Base-by-base conservation (phyloP, 2,888 invertebrate genomes). In the Erpobdella octoculata region DNA sequence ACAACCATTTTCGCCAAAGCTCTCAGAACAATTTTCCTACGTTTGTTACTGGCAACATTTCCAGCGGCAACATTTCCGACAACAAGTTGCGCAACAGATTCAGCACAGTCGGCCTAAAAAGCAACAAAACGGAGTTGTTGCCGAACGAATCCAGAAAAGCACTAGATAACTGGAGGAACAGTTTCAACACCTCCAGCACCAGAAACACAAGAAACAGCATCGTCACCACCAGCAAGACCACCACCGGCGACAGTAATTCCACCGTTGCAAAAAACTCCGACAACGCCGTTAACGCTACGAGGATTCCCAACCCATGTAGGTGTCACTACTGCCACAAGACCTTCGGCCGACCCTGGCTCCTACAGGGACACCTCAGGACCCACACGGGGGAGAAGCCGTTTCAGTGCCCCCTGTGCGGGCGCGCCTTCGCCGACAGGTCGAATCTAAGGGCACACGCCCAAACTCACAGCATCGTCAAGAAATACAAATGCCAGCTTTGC, bases 381-480 rank as follows among this genome's bases (percentile, higher is more conserved):
- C 62, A 62, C 25, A 96, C 96, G 0, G 96, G 95, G 0, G 96
- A 97, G 83, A 97, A 96, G 80, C 96, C 97, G 0, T 97, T 96
- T 86, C 90, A 90, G 70, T 97, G 96, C 84, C 90, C 90, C 74
- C 92, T 93, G 81, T 97, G 96, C 85, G 90, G 91, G 78, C 88
- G 96, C 41, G 93, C 95, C 0, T 97, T 97, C 83, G 96, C 96
- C 21, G 96, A 97, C 84, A 88, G 96, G 73, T 94, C 94, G 41
- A 97, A 97, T 84, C 86, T 97, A 72, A 87, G 96, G 58, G 97
- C 96, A 0, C 96, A 97, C 83, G 88, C 95, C 71, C 96, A 97
- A 83, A 97, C 96, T 1, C 96, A 97, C 84, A 93, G 93, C 15
- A 94, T 95, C 80, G 91, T 96, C 2, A 97, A 97, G 85, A 95